These are phyloP conservation scores for Temnothorax curvispinosus DNA, from an alignment of 1,140 invertebrate species.

Conservation along the genomic window DNA sequence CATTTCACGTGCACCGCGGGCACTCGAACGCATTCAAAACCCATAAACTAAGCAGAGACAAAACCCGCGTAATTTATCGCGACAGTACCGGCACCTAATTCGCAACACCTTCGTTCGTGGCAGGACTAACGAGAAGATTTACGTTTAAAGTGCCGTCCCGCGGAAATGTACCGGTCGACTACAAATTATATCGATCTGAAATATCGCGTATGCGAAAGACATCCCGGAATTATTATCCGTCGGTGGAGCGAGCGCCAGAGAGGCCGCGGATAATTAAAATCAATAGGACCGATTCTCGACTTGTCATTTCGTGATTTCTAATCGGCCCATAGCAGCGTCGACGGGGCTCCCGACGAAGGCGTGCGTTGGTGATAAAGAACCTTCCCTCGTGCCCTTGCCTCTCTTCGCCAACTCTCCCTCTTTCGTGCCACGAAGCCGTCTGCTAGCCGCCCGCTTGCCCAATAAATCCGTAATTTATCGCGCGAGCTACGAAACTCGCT, in stretches of 20 bases:
- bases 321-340: background rate
- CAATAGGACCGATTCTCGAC: slow-evolving; percentile 44
- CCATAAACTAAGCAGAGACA: slow-evolving; percentile 53
- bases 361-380: slow-evolving; percentile 42
- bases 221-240: background rate
- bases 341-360: background rate
- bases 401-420: background rate
- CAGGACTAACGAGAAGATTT: slow-evolving; percentile 26
- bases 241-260: background rate
- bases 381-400: slow-evolving; percentile 15
- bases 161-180: slow-evolving; percentile 30
- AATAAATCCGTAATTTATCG: slow-evolving; percentile 74
- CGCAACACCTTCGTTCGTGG: slow-evolving; percentile 55
- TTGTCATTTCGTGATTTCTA: slow-evolving; percentile 65
- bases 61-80: slow-evolving; percentile 50
- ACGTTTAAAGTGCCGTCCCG: slow-evolving; percentile 23
- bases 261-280: slow-evolving; percentile 65
- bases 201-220: slow-evolving; percentile 39
- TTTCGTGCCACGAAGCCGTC: slow-evolving; percentile 18
- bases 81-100: slow-evolving; percentile 57
- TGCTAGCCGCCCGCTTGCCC: slow-evolving; percentile 33
- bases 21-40: background rate
- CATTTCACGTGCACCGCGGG: slow-evolving; percentile 25
- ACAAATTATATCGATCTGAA: slow-evolving; percentile 57
- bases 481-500: slow-evolving; percentile 58